Conservation (phyloP, 2,113 vertebrate species). For the Prolemur simus region DNA sequence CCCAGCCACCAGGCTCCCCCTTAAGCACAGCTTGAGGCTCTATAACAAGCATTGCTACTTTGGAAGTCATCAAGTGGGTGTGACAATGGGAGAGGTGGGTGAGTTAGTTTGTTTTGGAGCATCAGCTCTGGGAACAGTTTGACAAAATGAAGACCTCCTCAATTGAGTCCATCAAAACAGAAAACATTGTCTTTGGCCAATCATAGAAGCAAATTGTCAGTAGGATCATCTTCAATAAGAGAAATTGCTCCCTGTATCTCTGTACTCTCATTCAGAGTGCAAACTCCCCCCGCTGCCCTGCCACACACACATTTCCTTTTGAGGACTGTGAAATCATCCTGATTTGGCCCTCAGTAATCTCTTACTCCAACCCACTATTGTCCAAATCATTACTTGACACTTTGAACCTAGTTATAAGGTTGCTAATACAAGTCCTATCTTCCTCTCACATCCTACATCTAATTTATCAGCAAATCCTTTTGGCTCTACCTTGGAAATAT, state of each 20-base stretch:
- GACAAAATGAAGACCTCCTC: not conserved
- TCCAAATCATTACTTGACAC: conserved; percentile 6
- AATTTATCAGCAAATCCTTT: conserved; percentile 2
- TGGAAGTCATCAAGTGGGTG: not conserved
- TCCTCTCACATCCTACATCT: not conserved
- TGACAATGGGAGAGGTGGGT: not conserved
- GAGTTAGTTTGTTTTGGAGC: not conserved
- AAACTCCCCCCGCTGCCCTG: too few species aligned
- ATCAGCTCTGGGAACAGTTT: not conserved
- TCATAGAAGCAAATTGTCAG: conserved; percentile 13
- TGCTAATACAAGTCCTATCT: conserved; percentile 12
- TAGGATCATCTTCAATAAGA: not conserved
- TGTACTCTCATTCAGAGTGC: not conserved
- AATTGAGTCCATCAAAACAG: not conserved
- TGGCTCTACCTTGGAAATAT: conserved; percentile 19
- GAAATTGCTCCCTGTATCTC: not conserved
- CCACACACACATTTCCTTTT: not conserved
- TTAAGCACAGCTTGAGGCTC: not conserved
- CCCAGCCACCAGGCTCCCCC: not conserved
- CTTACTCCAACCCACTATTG: not conserved
- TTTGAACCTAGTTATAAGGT: not conserved
- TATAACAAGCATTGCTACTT: not conserved
- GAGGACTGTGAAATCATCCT: not conserved
- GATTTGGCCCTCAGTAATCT: not conserved
- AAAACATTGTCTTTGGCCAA: not conserved